phyloP scores from a whole-genome alignment of 2,113 vertebrate genomes.

The Tricholaema leucomelas region DNA sequence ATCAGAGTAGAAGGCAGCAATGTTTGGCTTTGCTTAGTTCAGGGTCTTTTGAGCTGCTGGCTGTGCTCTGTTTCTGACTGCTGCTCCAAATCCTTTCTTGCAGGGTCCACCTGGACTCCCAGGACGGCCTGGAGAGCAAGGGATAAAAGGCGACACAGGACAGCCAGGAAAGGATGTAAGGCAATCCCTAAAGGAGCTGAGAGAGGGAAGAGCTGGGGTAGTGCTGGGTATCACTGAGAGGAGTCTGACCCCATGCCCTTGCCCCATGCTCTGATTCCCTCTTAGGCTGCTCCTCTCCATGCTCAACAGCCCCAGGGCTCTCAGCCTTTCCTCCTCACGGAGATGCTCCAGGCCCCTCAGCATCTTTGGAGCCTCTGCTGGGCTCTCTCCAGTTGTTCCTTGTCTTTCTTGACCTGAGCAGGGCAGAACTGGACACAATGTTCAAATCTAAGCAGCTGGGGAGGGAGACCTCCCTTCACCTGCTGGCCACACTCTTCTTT shows the following conservation, averaged over 20 bases:
- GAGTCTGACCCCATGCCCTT: no score
- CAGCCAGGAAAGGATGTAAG: constrained; percentile 72
- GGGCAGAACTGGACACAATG: no score
- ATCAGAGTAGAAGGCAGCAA: background rate
- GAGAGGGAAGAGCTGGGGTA: background rate
- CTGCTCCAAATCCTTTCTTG: background rate
- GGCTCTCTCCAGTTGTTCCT: no score
- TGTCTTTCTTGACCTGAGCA: no score
- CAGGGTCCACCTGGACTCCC: constrained; percentile 85
- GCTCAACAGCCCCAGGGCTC: background rate
- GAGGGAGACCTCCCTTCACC: no score
- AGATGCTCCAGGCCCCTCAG: no score
- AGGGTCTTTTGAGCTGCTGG: background rate
- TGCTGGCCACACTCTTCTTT: no score
- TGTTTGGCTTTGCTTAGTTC: background rate
- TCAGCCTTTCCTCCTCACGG: background rate
- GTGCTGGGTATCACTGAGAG: background rate
- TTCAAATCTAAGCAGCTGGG: no score
- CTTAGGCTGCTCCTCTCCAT: background rate
- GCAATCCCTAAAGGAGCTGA: background rate
- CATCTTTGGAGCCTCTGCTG: no score
- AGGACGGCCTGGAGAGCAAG: constrained; percentile 81
- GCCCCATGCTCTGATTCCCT: no score
- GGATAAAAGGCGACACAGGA: constrained; percentile 82
- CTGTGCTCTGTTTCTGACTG: background rate